These are phyloP conservation scores for Danaus chrysippus DNA, from an alignment of 2,888 invertebrate species.

Conservation along the genomic window DNA sequence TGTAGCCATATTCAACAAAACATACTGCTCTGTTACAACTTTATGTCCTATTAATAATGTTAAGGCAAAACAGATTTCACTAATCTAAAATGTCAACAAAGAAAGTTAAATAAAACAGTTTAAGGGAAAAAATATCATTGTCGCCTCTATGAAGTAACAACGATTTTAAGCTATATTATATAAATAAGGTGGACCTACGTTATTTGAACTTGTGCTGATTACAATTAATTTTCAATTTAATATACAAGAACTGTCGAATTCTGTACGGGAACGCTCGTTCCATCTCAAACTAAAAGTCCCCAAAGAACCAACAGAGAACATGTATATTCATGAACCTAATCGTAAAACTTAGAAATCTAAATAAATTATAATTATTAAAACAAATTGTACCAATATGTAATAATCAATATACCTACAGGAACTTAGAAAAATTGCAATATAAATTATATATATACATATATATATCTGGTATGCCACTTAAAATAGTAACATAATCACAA, in stretches of 20 bases:
- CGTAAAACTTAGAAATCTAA: constrained; percentile 63
- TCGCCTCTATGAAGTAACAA: constrained; percentile 53
- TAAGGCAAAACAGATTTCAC: constrained; percentile 77
- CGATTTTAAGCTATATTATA: constrained; percentile 59
- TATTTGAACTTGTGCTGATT: constrained; percentile 77
- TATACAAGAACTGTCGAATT: constrained; percentile 40
- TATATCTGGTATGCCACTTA: constrained; percentile 67
- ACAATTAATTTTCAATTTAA: constrained; percentile 61
- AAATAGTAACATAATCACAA: constrained; percentile 59
- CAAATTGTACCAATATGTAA: constrained; percentile 77
- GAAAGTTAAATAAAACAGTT: constrained; percentile 76
- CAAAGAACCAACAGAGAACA: constrained; percentile 16
- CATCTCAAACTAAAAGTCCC: constrained; percentile 21
- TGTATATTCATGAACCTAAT: constrained; percentile 50
- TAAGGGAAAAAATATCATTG: constrained; percentile 57
- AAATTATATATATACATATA: constrained; percentile 72
- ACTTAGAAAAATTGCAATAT: constrained; percentile 79
- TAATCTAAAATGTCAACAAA: constrained; percentile 78
- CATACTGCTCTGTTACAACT: constrained; percentile 69
- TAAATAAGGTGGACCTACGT: constrained; percentile 75
- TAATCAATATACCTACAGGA: constrained; percentile 78
- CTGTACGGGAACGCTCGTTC: constrained; percentile 26
- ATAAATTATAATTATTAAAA: constrained; percentile 75
- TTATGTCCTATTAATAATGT: constrained; percentile 73
- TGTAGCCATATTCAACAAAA: constrained; percentile 69